Conservation (phyloP, 2,888 invertebrate species). For the Acronicta alni region DNA sequence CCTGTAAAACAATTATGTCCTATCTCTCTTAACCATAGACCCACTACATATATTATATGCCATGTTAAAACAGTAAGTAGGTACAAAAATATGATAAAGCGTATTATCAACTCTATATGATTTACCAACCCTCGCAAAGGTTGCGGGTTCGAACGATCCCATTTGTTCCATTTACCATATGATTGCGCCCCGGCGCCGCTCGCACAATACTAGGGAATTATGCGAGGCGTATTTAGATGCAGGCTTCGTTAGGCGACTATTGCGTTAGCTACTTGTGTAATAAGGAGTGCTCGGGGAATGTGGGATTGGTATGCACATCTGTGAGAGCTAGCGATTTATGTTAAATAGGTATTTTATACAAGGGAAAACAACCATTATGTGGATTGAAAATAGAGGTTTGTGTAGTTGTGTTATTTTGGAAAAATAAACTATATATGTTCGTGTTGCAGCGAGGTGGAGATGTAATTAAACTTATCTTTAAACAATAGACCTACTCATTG, state of each 20-base stretch:
- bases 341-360: neutral
- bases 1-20: no score
- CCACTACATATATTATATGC: no score
- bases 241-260: conserved; percentile 54
- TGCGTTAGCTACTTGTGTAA: conserved; percentile 34
- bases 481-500: no score
- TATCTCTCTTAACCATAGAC: no score
- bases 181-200: conserved; percentile 60
- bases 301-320: conserved; percentile 10
- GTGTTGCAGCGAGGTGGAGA: no score
- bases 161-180: conserved; percentile 68
- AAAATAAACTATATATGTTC: no score
- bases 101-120: conserved; percentile 47
- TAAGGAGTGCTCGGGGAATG: conserved; percentile 6
- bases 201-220: conserved; percentile 67
- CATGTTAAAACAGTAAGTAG: no score
- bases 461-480: no score
- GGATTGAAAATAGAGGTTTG: neutral
- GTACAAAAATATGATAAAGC: neutral
- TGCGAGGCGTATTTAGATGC: conserved; percentile 58
- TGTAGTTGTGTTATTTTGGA: neutral
- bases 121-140: conserved; percentile 50
- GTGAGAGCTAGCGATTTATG: neutral
- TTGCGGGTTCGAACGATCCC: conserved; percentile 59
- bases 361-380: no score